Base-by-base conservation (phyloP, 2,113 vertebrate species). In the Anas platyrhynchos region DNA sequence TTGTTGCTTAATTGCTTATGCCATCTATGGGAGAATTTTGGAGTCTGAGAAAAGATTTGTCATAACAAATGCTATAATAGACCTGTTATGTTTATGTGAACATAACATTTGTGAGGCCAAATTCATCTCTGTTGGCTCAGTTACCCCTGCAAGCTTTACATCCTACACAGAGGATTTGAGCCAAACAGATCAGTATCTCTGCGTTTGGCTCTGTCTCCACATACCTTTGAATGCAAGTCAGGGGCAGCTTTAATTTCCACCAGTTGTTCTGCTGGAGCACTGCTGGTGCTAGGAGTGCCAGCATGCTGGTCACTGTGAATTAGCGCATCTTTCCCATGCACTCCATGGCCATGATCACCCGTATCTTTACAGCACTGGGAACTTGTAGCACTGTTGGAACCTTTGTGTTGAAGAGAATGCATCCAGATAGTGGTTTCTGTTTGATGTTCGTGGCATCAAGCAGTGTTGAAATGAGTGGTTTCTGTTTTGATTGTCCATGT, bases 141-240 rank as follows among this genome's bases (percentile, higher is more conserved):
- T 73, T 78, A 46, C 25, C 16, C 59, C 52, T 78, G 32, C 38
- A 78, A 82, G 22, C n/a, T 36, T 3, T 23, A 14, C 16, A 22
- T 71, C 18, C 61, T 59, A 4, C 7, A 10, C 1, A 0, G 56
- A 29, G 38, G 68, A 48, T 31, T 29, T 0, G 0, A 63, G 52
- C 7, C 13, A 72, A 71, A n/a, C 9, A 50, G 5, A 63, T 66
- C 18, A n/a, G 9, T 36, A 6, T 41, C n/a, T 77, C 38, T 76
- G 74, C 3, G 1, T 69, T 62, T 66, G 75, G 7, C 34, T 58
- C 8, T 78, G 55, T 27, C 0, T 0, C 8, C n/a, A 11, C 7
- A 2, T 11, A 14, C n/a, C 46, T 74, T 36, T 61, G 59, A 36
- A n/a, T 59, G 9, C 34, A 26, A 83, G 20, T 73, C 22, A 55